Evolutionary conservation across 2,797 vertebrate genomes (phyloP), one percentile per base, ranked within the genome.

Genomic region (Artibeus jamaicensis): DNA sequence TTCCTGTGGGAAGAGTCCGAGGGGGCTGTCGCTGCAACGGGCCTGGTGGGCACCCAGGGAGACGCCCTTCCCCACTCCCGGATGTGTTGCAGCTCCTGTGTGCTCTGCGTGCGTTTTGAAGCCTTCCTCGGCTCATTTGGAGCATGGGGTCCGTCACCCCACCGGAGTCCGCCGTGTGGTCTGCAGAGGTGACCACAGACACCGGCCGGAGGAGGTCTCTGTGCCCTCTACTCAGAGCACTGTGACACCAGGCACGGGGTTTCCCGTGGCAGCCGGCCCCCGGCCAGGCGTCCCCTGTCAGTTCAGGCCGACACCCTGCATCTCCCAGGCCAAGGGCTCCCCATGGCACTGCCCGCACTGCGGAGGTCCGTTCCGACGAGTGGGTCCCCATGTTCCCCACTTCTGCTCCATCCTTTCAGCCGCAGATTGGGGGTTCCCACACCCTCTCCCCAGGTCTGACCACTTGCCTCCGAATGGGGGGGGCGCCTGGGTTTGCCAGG

Each of bases 1-100:
- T 46, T 44, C 34, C 29, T 1, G 2, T 7, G 3, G 37, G 53
- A 3, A 0, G 0, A 10, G 37, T 8, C 24, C 29, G 1, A 11
- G 8, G 59, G 59, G 34, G 55, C 32, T 10, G 22, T 48, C 11
- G 8, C 24, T 29, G 3, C 37, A 1, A 0, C 15, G 2, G 44
- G 24, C 46, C 59, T 3, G 0, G 37, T 2, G n/a, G 37, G 46
- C 2, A 5, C 19, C 6, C 2, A 9, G n/a, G 79, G 26, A 39
- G 14, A 6, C 4, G 29, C 53, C 70, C 29, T 73, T 53, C 50
- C 4, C 34, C 5, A 0, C 26, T 15, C 37, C 24, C 0, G 39
- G 15, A 2, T 19, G 22, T 2, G 9, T n/a, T 55, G 2, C 34
- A 39, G 15, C 67, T 57, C 16, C 3, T 0, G 14, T 14, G 34